These are phyloP conservation scores for Anas capensis DNA, from an alignment of 2,797 vertebrate species.

Conservation along the genomic window DNA sequence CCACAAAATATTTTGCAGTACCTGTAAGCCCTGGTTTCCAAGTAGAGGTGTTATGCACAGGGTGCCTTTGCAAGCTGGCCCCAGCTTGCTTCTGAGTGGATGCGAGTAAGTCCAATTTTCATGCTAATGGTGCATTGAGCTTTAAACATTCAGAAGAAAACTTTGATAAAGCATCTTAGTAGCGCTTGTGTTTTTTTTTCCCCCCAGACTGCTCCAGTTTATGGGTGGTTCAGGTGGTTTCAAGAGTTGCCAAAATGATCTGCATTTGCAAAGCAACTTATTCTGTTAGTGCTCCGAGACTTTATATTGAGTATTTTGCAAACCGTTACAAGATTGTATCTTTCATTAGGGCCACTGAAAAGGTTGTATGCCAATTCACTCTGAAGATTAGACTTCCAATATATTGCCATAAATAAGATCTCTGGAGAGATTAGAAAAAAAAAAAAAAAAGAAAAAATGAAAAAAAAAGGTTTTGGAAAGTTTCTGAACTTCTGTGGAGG, in stretches of 20 bases:
- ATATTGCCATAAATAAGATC: not conserved
- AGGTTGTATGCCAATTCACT: not conserved
- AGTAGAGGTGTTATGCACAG: not conserved
- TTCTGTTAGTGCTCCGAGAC: not conserved
- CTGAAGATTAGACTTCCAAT: not conserved
- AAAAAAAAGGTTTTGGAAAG: not conserved
- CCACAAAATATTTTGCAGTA: not conserved
- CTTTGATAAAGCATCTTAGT: not conserved
- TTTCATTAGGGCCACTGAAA: not conserved
- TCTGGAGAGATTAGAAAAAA: not conserved
- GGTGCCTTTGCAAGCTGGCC: not conserved
- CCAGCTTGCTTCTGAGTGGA: not conserved
- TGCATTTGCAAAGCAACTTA: not conserved
- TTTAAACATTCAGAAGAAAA: constrained; percentile 25
- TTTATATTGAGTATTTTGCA: not conserved
- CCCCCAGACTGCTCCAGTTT: not conserved
- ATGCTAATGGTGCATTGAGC: not conserved
- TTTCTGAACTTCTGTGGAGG: not conserved
- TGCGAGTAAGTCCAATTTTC: constrained; percentile 10
- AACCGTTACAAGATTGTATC: not conserved
- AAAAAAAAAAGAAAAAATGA: not conserved
- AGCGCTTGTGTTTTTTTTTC: not conserved
- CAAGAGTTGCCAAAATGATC: not conserved
- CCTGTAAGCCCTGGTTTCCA: not conserved
- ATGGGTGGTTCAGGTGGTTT: not conserved